Evolutionary conservation across 2,113 vertebrate species (phyloP).

Genomic region (Scartelaos histophorus): DNA sequence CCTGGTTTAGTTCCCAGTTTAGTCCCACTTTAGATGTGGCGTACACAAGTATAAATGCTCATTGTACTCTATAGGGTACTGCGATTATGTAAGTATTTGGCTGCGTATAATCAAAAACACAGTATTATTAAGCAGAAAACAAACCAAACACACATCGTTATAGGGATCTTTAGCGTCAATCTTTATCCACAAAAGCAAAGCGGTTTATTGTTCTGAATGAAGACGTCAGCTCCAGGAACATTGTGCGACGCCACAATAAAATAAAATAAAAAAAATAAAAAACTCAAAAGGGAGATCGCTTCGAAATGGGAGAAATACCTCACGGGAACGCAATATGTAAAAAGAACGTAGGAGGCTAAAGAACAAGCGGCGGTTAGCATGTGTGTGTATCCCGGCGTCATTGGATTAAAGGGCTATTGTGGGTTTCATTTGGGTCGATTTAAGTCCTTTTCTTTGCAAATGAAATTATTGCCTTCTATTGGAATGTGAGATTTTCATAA

Average conservation of each 20-base stretch:
- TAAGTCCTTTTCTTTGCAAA: slow-evolving; percentile 81
- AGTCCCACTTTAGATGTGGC: no score
- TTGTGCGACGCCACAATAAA: background rate
- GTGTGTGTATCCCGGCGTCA: slow-evolving; percentile 63
- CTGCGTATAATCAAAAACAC: background rate
- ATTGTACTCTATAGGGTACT: no score
- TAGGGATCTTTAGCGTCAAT: background rate
- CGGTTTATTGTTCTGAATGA: background rate
- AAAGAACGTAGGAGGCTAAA: slow-evolving; percentile 15
- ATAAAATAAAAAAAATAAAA: no score
- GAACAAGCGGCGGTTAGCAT: slow-evolving; percentile 36
- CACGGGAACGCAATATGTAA: slow-evolving; percentile 5
- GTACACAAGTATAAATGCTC: no score
- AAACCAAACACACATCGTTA: background rate
- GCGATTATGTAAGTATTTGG: background rate
- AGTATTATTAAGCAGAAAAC: background rate
- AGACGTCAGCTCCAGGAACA: background rate
- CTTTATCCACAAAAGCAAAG: background rate
- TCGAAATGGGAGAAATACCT: background rate
- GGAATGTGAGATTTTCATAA: slow-evolving; percentile 77
- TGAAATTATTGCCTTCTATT: slow-evolving; percentile 80
- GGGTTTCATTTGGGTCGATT: slow-evolving; percentile 86
- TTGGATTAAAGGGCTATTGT: slow-evolving; percentile 85
- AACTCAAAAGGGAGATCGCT: slow-evolving; percentile 9
- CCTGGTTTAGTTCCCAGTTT: no score